These are phyloP conservation scores for Alouatta palliata DNA, from an alignment of 2,113 vertebrate species.

Conservation along the genomic window DNA sequence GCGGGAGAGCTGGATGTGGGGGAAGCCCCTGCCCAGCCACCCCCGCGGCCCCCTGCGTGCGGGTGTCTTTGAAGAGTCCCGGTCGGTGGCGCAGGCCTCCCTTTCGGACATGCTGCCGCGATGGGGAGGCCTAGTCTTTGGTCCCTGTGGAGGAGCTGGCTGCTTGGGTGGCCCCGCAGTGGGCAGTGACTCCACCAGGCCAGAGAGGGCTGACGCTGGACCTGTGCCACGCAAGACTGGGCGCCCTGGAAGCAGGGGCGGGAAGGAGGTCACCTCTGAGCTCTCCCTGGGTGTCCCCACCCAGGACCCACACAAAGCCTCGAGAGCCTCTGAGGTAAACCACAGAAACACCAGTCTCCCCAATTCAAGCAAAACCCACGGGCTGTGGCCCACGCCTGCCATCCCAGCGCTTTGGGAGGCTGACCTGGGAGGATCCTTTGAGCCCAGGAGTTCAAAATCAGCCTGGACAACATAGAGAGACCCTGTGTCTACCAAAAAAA, in stretches of 20 bases:
- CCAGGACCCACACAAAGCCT: neutral
- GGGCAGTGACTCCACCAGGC: too few species aligned
- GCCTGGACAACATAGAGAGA: too few species aligned
- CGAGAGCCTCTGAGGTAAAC: neutral
- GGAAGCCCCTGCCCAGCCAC: neutral
- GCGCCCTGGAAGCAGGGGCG: neutral
- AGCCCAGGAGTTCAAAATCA: too few species aligned
- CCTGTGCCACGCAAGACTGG: neutral
- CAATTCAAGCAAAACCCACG: neutral
- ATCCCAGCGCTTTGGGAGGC: too few species aligned
- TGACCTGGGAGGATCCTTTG: too few species aligned
- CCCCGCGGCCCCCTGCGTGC: neutral
- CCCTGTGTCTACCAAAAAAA: too few species aligned
- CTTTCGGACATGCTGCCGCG: neutral
- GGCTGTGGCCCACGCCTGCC: too few species aligned
- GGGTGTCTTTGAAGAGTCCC: neutral
- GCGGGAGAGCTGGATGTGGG: neutral
- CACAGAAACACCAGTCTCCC: neutral
- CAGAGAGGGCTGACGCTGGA: fast-evolving
- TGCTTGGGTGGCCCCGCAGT: too few species aligned
- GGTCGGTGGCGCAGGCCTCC: neutral
- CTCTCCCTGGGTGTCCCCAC: neutral
- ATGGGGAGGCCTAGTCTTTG: neutral
- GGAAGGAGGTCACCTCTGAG: fast-evolving
- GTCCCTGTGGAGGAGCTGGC: neutral